Evolutionary conservation across 2,888 invertebrate species (phyloP).

Genomic region (Ectemnius cavifrons): DNA sequence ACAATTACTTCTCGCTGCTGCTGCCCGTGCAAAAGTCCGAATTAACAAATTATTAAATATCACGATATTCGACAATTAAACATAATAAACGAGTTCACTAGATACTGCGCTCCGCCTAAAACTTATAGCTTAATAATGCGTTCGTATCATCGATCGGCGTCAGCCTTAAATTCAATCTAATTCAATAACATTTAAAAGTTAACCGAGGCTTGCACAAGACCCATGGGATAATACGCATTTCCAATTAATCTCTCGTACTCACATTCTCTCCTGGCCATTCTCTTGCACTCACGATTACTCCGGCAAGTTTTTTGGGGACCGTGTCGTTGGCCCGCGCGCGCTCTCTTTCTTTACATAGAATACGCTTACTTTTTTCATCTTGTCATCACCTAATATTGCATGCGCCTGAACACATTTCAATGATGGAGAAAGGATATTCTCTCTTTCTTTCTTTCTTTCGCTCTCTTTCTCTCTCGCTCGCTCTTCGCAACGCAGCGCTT

Average conservation of each 20-base stretch:
- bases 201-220: constrained; percentile 74
- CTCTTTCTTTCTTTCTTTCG: not conserved
- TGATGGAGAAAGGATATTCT: constrained; percentile 60
- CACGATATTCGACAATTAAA: constrained; percentile 56
- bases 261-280: constrained; percentile 1
- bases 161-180: constrained; percentile 69
- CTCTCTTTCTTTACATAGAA: constrained; percentile 52
- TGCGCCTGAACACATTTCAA: constrained; percentile 71
- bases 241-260: constrained; percentile 17
- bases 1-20: constrained; percentile 30
- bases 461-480: constrained; percentile 4
- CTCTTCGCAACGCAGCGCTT: constrained; percentile 35
- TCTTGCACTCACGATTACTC: constrained; percentile 11
- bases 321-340: constrained; percentile 27
- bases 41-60: constrained; percentile 60
- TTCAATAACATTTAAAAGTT: constrained; percentile 69
- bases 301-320: constrained; percentile 13
- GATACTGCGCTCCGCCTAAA: constrained; percentile 47
- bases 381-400: constrained; percentile 70
- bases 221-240: constrained; percentile 68
- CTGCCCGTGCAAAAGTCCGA: constrained; percentile 42
- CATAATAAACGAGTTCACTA: constrained; percentile 50
- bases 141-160: constrained; percentile 44
- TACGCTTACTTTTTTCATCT: constrained; percentile 52
- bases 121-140: constrained; percentile 54